A percentile compares a stretch with the other conserved stretches of the same genome.
Evolutionary conservation across 2,888 invertebrate species (phyloP).

Genomic region (Heliconius cydno): DNA sequence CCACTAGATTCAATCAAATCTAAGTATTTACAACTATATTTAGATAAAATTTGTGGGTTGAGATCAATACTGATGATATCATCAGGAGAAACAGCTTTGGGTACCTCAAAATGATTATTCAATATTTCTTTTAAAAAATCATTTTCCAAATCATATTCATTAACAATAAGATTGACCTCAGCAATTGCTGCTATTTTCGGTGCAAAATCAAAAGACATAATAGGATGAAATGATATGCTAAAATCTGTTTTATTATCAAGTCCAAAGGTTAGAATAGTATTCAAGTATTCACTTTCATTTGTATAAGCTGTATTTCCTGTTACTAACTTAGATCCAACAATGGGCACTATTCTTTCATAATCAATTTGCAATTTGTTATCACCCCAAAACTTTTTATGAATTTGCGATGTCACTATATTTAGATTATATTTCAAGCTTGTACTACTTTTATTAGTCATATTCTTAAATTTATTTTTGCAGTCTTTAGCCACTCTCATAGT

Average conservation of each 20-base stretch:
- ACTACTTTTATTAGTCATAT: constrained; percentile 50
- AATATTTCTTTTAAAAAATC: constrained; percentile 84
- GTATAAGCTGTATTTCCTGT: constrained; percentile 60
- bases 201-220: constrained; percentile 66
- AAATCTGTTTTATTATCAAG: constrained; percentile 56
- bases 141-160: constrained; percentile 73
- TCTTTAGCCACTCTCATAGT: constrained; percentile 64
- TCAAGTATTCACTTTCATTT: constrained; percentile 70
- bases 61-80: constrained; percentile 87
- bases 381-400: constrained; percentile 71
- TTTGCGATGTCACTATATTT: constrained; percentile 66
- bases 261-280: constrained; percentile 64
- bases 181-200: constrained; percentile 74
- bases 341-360: constrained; percentile 68
- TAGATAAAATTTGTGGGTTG: constrained; percentile 72
- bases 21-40: constrained; percentile 73
- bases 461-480: constrained; percentile 59
- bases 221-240: constrained; percentile 67
- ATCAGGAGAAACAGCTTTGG: constrained; percentile 85
- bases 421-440: constrained; percentile 61
- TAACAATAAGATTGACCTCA: constrained; percentile 70
- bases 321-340: constrained; percentile 65
- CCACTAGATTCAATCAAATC: constrained; percentile 68
- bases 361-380: constrained; percentile 55
- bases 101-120: constrained; percentile 86